A percentile compares a stretch with the other conserved stretches of the same genome.
phyloP scores from a whole-genome alignment of 2,113 vertebrate genomes.

The Limanda limanda region DNA sequence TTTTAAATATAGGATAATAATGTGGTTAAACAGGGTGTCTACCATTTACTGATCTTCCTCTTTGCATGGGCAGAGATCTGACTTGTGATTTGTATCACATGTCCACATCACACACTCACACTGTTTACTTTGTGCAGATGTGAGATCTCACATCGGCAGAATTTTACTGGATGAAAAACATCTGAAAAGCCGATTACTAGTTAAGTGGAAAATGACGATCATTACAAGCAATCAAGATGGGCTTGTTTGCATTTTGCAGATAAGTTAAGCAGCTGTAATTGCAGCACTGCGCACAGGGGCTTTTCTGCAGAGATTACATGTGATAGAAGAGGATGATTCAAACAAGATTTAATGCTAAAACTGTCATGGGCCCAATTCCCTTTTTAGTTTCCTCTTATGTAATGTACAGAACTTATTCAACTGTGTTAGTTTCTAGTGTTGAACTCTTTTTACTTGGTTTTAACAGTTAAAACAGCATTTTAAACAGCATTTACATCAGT shows the following conservation, averaged over 20 bases:
- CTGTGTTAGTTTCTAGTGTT: background rate
- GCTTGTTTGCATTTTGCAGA: conserved; percentile 69
- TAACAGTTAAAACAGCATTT: background rate
- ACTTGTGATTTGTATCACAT: background rate
- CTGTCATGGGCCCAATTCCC: conserved; percentile 37
- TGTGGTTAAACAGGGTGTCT: background rate
- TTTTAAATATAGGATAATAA: conserved; percentile 7
- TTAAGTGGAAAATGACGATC: conserved; percentile 79
- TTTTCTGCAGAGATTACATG: conserved; percentile 58
- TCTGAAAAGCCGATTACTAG: conserved; percentile 70
- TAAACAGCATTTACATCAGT: no score
- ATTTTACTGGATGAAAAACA: conserved; percentile 51
- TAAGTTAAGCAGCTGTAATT: conserved; percentile 75
- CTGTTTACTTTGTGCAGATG: conserved; percentile 29
- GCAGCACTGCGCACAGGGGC: conserved; percentile 48
- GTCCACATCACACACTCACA: background rate
- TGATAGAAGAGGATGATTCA: conserved; percentile 32
- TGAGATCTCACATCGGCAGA: conserved; percentile 11
- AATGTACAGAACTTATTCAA: conserved; percentile 7
- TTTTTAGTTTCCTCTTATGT: conserved; percentile 25
- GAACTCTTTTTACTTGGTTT: background rate
- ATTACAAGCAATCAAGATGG: conserved; percentile 73
- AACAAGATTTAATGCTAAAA: conserved; percentile 50
- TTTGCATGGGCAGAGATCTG: conserved; percentile 2
- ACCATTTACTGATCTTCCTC: background rate